Evolutionary conservation across 2,888 invertebrate genomes (phyloP), one percentile per base, ranked within the genome.

Genomic region (Nephrotoma flavescens): DNA sequence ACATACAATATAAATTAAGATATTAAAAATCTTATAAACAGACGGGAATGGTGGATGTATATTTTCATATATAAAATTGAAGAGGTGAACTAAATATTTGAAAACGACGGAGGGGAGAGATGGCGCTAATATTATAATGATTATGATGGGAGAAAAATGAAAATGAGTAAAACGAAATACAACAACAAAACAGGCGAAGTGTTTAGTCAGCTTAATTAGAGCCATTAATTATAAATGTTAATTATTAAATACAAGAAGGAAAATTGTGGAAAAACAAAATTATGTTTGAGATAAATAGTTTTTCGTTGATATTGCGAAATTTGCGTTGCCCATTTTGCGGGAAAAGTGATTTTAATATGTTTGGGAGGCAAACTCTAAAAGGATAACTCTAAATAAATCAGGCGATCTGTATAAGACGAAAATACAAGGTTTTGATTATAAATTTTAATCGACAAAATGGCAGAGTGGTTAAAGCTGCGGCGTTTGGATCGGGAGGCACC

Each of bases 191-290:
- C 12, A n/a, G 41, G 19, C 84, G 41, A 84, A 84, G 84, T 84
- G 84, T 84, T 84, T 84, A 84, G 84, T 84, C 84, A 84, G 84
- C 84, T 84, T 84, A 84, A 84, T 84, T 84, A 84, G 84, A 84
- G 84, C 84, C 42, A 84, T 84, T 84, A 84, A 84, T 84, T 84
- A 84, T 84, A 84, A 84, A 84, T 84, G 84, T 84, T 84, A 84
- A 84, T 84, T 84, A 84, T 42, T 42, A 84, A 84, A 84, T 15
- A 84, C 12, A 84, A 84, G 42, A 84, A 84, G 42, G 42, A 84
- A 71, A 31, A 71, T 71, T 11, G 19, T 71, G 31, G 31, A 71
- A 71, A 71, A 71, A 71, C 71, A 71, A 71, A 71, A 71, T 71
- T 71, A 31, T 71, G 71, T 71, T 31, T 71, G 11, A 71, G 31